phyloP scores from a whole-genome alignment of 2,797 vertebrate species.

The Apodemus agrarius region DNA sequence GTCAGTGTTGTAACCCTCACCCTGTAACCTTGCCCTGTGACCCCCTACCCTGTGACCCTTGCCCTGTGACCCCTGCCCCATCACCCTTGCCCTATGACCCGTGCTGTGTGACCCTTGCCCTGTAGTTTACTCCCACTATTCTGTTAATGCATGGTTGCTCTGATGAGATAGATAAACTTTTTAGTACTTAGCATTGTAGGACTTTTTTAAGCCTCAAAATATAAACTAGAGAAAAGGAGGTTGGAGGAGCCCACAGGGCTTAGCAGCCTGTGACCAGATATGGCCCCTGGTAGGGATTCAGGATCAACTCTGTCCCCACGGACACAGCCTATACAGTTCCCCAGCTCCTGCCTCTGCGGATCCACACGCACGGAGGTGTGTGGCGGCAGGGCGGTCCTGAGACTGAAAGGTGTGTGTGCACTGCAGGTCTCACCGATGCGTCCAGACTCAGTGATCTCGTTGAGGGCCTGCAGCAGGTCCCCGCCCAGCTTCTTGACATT shows the following conservation, averaged over 20 bases:
- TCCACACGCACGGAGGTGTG: accelerated
- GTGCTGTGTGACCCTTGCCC: not conserved
- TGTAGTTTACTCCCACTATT: not conserved
- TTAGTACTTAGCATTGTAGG: not conserved
- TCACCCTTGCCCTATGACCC: not conserved
- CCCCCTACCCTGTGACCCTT: too few species aligned
- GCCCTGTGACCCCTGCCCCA: not conserved
- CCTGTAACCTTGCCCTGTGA: not conserved
- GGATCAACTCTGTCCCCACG: not conserved
- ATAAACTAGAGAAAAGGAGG: not conserved
- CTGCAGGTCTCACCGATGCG: constrained; percentile 90
- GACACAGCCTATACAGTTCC: accelerated
- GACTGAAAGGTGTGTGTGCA: not conserved
- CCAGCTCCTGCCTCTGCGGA: accelerated
- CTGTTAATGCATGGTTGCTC: accelerated
- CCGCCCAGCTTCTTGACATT: constrained; percentile 94
- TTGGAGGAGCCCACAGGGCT: not conserved
- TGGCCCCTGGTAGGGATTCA: not conserved
- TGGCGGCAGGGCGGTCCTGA: not conserved
- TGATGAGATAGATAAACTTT: not conserved
- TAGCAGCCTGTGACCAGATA: not conserved
- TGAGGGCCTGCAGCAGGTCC: constrained; percentile 90
- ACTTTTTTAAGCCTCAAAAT: not conserved
- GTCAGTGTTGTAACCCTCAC: accelerated
- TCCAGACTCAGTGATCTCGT: constrained; percentile 89